These are phyloP conservation scores for Boloria euphrosyne DNA, from an alignment of 2,888 invertebrate genomes.

Conservation along the genomic window DNA sequence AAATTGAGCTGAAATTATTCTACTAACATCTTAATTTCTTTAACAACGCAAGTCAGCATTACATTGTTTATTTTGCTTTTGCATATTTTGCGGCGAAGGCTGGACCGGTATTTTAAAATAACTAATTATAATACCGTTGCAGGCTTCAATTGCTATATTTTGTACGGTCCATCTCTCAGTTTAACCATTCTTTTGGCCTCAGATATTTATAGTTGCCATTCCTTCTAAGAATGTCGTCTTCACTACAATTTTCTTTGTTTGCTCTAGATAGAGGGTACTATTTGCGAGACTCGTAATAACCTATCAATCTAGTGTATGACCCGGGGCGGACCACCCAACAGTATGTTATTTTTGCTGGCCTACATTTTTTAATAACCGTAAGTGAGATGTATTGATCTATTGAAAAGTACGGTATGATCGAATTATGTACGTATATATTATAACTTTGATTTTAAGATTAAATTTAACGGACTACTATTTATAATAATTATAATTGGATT, in stretches of 20 bases:
- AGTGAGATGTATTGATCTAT: conserved; percentile 19
- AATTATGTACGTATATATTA: conserved; percentile 1
- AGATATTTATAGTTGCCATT: neutral
- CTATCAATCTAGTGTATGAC: conserved; percentile 37
- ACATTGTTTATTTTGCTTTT: no score
- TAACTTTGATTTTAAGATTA: no score
- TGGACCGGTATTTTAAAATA: no score
- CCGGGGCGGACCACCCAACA: conserved; percentile 41
- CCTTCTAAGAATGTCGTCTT: conserved; percentile 16
- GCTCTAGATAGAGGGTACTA: conserved; percentile 33
- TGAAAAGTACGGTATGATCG: conserved; percentile 1
- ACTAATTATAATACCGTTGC: no score
- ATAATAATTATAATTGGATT: no score
- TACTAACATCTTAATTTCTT: no score
- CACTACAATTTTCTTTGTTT: conserved; percentile 31
- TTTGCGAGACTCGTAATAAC: conserved; percentile 34
- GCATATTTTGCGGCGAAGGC: no score
- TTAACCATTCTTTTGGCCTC: neutral
- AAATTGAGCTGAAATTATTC: no score
- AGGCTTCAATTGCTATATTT: no score
- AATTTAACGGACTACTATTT: no score
- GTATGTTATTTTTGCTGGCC: conserved; percentile 34
- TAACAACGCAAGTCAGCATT: no score
- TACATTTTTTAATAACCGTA: conserved; percentile 36
- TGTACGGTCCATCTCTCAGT: no score